These are phyloP conservation scores for Neotragus pygmaeus DNA, from an alignment of 2,113 vertebrate species.

Conservation along the genomic window DNA sequence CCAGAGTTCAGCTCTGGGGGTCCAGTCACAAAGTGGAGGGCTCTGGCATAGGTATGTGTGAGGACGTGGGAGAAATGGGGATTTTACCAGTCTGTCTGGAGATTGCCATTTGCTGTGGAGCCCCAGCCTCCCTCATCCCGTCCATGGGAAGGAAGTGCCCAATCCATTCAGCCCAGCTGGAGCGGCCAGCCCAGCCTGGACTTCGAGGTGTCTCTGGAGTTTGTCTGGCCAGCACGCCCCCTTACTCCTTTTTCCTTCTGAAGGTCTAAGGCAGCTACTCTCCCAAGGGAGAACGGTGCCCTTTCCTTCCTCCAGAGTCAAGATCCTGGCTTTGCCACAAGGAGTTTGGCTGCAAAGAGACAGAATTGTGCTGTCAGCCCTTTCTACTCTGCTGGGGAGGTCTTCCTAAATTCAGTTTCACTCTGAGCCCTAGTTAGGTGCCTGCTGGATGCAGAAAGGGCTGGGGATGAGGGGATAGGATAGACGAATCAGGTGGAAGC, in stretches of 20 bases:
- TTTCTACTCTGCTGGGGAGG: background rate
- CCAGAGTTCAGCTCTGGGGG: background rate
- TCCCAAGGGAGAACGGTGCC: background rate
- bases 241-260: background rate
- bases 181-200: background rate
- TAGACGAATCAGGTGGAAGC: background rate
- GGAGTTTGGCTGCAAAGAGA: background rate
- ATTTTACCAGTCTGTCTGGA: background rate
- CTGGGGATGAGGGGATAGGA: background rate
- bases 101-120: background rate
- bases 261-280: slow-evolving; percentile 29
- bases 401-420: background rate
- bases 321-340: slow-evolving; percentile 4
- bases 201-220: background rate
- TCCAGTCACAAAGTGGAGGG: background rate
- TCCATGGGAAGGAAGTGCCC: background rate
- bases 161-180: background rate
- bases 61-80: background rate
- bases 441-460: background rate
- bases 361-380: background rate
- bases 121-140: background rate
- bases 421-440: background rate
- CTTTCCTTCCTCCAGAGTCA: background rate
- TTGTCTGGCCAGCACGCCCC: background rate
- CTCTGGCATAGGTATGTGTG: background rate